Conservation (phyloP, 1,140 invertebrate species). For the Diachasmimorpha longicaudata region DNA sequence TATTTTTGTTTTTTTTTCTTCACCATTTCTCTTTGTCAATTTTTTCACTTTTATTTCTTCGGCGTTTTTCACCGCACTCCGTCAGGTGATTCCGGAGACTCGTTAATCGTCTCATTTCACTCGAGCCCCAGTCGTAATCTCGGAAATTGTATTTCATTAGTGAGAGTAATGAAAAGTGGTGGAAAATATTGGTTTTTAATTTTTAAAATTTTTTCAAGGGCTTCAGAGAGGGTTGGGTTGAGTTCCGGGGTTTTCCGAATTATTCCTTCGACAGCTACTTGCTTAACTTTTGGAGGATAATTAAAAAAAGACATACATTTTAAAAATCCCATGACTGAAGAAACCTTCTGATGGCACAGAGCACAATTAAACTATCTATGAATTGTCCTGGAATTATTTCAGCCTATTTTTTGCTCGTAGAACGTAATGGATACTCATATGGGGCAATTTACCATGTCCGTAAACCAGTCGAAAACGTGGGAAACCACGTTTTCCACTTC, state of each 20-base stretch:
- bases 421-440: not conserved
- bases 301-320: too few species aligned
- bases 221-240: too few species aligned
- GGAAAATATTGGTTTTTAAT: not conserved
- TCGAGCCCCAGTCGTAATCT: not conserved
- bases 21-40: not conserved
- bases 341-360: too few species aligned
- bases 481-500: not conserved
- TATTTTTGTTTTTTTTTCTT: not conserved
- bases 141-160: not conserved
- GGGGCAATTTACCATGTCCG: not conserved
- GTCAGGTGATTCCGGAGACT: not conserved
- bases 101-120: conserved; percentile 4
- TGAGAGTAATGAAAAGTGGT: not conserved
- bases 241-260: too few species aligned
- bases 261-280: too few species aligned
- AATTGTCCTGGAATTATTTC: too few species aligned
- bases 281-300: too few species aligned
- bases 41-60: not conserved
- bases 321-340: too few species aligned
- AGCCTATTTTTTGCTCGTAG: not conserved
- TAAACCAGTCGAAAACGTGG: not conserved
- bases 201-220: not conserved
- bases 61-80: not conserved
- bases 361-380: too few species aligned